Conservation (phyloP, 2,113 vertebrate species). For the Diadophis punctatus region DNA sequence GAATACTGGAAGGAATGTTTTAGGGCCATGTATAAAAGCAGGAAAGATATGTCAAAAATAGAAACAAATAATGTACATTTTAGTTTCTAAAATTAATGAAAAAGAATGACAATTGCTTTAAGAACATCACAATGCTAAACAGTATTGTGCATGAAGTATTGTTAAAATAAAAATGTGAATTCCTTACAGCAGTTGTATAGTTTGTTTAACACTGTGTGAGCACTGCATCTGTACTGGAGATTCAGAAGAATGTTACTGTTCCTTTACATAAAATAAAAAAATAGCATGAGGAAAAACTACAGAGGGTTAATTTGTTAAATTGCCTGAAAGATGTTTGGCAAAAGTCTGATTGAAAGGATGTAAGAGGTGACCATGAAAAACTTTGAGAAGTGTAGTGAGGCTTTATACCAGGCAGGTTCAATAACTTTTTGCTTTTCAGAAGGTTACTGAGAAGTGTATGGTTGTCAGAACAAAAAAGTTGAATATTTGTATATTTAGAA, state of each 20-base stretch:
- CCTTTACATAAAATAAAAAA: background rate
- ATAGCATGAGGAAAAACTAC: background rate
- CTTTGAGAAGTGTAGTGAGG: background rate
- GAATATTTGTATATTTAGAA: background rate
- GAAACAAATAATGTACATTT: background rate
- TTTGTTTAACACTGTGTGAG: background rate
- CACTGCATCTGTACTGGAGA: background rate
- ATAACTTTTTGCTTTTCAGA: background rate
- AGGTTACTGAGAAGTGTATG: background rate
- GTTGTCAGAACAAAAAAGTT: background rate
- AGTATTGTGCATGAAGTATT: background rate
- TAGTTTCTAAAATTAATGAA: background rate
- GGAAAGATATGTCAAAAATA: background rate
- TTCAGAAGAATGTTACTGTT: background rate
- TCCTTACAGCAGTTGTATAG: background rate
- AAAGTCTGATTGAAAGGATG: background rate
- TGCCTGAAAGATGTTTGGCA: background rate
- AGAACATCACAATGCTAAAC: background rate
- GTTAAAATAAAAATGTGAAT: background rate
- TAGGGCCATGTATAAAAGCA: background rate
- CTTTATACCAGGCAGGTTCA: background rate
- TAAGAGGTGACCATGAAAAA: background rate
- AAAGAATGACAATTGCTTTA: background rate
- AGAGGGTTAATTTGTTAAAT: background rate
- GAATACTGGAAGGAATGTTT: background rate